Evolutionary conservation across 2,797 vertebrate species (phyloP).

Genomic region (Labeo calbasu): DNA sequence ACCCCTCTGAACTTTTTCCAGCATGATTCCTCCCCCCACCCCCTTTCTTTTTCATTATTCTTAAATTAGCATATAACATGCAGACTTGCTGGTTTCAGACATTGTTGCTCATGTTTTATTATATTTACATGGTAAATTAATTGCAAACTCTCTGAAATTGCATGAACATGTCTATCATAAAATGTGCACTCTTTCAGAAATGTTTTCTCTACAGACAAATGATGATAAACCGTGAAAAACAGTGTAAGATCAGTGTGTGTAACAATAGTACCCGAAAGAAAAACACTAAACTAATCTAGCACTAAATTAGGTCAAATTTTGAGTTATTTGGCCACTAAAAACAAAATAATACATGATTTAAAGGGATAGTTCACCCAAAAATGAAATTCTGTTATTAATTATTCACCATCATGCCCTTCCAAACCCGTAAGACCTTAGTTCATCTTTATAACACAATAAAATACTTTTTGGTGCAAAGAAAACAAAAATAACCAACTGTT

Average conservation of each 20-base stretch:
- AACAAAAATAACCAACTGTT: too few relatives aligned
- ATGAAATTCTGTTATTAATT: too few relatives aligned
- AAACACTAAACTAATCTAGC: too few relatives aligned
- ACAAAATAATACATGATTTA: neutral
- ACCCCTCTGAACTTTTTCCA: slow-evolving; percentile 23
- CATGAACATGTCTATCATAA: slow-evolving; percentile 3
- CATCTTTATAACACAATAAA: too few relatives aligned
- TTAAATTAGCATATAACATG: neutral
- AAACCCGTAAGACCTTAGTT: too few relatives aligned
- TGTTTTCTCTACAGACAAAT: neutral
- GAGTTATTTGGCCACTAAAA: neutral
- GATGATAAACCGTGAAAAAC: neutral
- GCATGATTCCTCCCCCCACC: neutral
- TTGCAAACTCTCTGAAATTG: slow-evolving; percentile 10
- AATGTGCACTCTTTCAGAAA: neutral
- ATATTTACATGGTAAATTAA: neutral
- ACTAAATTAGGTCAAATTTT: neutral
- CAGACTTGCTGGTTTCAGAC: neutral
- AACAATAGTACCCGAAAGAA: too few relatives aligned
- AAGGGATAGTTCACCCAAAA: too few relatives aligned
- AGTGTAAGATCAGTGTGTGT: neutral
- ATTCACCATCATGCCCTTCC: too few relatives aligned
- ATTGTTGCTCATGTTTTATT: neutral
- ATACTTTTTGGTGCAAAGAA: too few relatives aligned
- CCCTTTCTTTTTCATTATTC: neutral